Evolutionary conservation across 2,113 vertebrate genomes (phyloP).

Genomic region (Onychostoma macrolepis): DNA sequence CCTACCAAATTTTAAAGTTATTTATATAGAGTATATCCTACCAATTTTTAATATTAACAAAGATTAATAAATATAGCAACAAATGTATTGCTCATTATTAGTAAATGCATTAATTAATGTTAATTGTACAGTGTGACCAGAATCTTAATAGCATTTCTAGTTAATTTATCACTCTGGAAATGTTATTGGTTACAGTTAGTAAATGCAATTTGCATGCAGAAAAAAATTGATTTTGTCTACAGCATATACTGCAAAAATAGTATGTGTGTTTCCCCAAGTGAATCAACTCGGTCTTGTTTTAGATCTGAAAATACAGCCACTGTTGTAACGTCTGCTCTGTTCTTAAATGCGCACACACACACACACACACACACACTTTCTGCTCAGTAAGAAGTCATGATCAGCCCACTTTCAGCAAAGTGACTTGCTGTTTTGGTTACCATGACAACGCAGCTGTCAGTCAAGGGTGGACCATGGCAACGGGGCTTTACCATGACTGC

Average conservation of each 20-base stretch:
- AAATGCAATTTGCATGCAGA: neutral
- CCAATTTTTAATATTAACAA: neutral
- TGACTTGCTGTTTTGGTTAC: slow-evolving; percentile 26
- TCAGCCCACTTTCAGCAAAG: neutral
- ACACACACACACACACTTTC: neutral
- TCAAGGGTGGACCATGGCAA: slow-evolving; percentile 18
- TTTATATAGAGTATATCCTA: neutral
- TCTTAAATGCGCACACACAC: neutral
- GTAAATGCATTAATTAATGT: neutral
- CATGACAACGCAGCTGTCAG: slow-evolving; percentile 12
- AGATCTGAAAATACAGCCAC: neutral
- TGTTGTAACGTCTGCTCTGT: neutral
- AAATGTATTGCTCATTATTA: neutral
- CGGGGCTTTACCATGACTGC: neutral
- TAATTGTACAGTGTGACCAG: neutral
- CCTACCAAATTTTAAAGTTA: neutral
- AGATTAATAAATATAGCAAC: neutral
- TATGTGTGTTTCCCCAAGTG: neutral
- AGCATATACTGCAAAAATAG: neutral
- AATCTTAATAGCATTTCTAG: neutral
- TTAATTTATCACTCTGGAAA: neutral
- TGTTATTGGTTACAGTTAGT: neutral
- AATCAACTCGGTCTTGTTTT: neutral
- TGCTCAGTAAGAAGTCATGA: slow-evolving; percentile 19
- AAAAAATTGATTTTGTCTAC: neutral